These are phyloP conservation scores for Teinopalpus imperialis DNA, from an alignment of 2,888 invertebrate genomes.

Conservation along the genomic window DNA sequence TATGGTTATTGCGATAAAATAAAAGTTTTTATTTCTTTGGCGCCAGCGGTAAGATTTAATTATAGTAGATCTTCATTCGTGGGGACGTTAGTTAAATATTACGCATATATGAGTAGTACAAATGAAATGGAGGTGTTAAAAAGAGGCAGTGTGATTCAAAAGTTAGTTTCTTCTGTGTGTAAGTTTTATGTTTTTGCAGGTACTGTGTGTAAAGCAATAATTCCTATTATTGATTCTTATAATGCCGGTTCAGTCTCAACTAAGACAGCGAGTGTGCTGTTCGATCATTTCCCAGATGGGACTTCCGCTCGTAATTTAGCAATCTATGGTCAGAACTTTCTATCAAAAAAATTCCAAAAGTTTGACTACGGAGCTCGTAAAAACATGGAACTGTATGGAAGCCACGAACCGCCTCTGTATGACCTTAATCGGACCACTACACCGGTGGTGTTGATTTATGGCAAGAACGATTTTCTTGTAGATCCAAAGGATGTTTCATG, in stretches of 20 bases:
- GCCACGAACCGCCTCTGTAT: slow-evolving; percentile 46
- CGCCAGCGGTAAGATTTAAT: slow-evolving; percentile 80
- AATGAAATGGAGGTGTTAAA: slow-evolving; percentile 50
- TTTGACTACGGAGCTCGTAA: slow-evolving; percentile 51
- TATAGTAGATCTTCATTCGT: slow-evolving; percentile 53
- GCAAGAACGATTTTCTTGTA: slow-evolving; percentile 80
- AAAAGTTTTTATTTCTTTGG: slow-evolving; percentile 81
- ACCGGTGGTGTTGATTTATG: slow-evolving; percentile 55
- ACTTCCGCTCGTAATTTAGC: slow-evolving; percentile 55
- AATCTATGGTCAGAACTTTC: slow-evolving; percentile 56
- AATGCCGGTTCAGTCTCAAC: slow-evolving; percentile 53
- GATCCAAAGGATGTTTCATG: slow-evolving; percentile 80
- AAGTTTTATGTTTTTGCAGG: slow-evolving; percentile 40
- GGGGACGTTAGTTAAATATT: slow-evolving; percentile 31
- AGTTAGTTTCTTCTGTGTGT: slow-evolving; percentile 50
- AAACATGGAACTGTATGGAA: slow-evolving; percentile 52
- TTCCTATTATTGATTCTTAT: slow-evolving; percentile 43
- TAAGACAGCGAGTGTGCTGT: slow-evolving; percentile 43
- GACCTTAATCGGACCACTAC: slow-evolving; percentile 48
- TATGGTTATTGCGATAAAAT: slow-evolving; percentile 85
- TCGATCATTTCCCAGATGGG: slow-evolving; percentile 57
- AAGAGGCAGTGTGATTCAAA: slow-evolving; percentile 49
- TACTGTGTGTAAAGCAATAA: slow-evolving; percentile 38
- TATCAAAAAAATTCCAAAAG: slow-evolving; percentile 47
- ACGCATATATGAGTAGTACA: slow-evolving; percentile 33